Evolutionary conservation across 2,888 invertebrate genomes (phyloP).

Genomic region (Mycalesis mineus): DNA sequence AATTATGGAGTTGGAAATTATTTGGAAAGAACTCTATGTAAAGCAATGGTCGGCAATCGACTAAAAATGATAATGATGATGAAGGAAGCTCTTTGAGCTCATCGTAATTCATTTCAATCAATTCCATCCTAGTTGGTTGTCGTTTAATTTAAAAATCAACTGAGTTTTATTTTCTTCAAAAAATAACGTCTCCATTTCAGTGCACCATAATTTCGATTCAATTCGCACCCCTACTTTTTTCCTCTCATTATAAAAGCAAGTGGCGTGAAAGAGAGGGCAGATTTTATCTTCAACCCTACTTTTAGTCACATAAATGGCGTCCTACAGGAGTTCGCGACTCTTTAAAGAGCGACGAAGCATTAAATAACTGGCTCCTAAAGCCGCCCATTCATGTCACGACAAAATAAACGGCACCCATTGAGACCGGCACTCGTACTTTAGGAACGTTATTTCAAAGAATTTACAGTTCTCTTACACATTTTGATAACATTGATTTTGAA

Average conservation of each 20-base stretch:
- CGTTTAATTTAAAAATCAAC: not conserved
- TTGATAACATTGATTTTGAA: constrained; percentile 21
- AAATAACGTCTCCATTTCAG: constrained; percentile 13
- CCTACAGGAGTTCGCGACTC: constrained; percentile 49
- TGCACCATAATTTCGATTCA: constrained; percentile 12
- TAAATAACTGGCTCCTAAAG: constrained; percentile 59
- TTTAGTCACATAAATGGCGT: constrained; percentile 57
- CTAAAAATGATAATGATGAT: too few relatives aligned
- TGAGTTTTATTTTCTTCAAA: not conserved
- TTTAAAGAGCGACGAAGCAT: constrained; percentile 61
- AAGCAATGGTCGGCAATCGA: too few relatives aligned
- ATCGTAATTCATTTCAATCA: too few relatives aligned
- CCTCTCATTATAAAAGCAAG: constrained; percentile 35
- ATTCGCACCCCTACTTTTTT: constrained; percentile 27
- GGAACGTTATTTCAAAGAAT: constrained; percentile 20
- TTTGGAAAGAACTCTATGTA: too few relatives aligned
- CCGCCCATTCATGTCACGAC: constrained; percentile 48
- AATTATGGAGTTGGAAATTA: too few relatives aligned
- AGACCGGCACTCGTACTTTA: constrained; percentile 7
- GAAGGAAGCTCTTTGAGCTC: too few relatives aligned
- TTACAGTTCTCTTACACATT: constrained; percentile 13
- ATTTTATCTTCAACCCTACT: constrained; percentile 51
- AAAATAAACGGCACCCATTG: constrained; percentile 33
- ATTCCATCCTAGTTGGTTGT: too few relatives aligned
- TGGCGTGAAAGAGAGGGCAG: constrained; percentile 46